These are phyloP conservation scores for Calameuta filiformis DNA, from an alignment of 2,888 invertebrate genomes.

Conservation along the genomic window DNA sequence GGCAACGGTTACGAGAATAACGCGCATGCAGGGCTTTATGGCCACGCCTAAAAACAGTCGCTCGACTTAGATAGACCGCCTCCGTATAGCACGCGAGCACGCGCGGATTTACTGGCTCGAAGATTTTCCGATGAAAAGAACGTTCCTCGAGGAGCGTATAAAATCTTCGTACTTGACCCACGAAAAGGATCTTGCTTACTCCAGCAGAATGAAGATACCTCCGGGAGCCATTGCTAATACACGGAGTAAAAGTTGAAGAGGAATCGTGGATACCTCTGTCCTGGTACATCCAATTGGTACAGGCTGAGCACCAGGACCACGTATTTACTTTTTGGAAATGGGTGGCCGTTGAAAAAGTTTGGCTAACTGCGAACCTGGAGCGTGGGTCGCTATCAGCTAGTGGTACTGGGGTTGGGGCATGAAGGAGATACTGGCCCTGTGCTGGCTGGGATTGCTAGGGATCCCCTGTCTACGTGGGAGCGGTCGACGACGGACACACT, in stretches of 20 bases:
- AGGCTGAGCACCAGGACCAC: not conserved
- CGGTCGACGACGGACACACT: not conserved
- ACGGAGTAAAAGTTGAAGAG: not conserved
- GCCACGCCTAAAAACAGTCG: not conserved
- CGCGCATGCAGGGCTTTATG: not conserved
- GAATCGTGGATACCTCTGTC: not conserved
- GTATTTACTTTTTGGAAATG: not conserved
- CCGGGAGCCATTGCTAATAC: not conserved
- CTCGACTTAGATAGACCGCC: not conserved
- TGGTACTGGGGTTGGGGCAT: not conserved
- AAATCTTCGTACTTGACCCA: not conserved
- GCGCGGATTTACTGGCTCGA: not conserved
- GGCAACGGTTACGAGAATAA: constrained; percentile 4
- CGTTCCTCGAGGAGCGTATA: not conserved
- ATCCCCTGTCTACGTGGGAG: constrained; percentile 2
- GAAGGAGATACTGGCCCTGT: not conserved
- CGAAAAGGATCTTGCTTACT: not conserved
- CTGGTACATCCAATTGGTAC: not conserved
- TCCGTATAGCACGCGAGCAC: not conserved
- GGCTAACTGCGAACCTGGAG: not conserved
- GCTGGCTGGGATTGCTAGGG: not conserved
- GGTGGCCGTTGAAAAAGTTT: constrained; percentile 2
- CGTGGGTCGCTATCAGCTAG: constrained; percentile 1
- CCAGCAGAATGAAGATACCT: not conserved
- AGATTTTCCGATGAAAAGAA: not conserved